Percentiles rank a stretch among this genome's conserved stretches.
Evolutionary conservation across 2,113 vertebrate species (phyloP).

Genomic region (Hassar affinis): DNA sequence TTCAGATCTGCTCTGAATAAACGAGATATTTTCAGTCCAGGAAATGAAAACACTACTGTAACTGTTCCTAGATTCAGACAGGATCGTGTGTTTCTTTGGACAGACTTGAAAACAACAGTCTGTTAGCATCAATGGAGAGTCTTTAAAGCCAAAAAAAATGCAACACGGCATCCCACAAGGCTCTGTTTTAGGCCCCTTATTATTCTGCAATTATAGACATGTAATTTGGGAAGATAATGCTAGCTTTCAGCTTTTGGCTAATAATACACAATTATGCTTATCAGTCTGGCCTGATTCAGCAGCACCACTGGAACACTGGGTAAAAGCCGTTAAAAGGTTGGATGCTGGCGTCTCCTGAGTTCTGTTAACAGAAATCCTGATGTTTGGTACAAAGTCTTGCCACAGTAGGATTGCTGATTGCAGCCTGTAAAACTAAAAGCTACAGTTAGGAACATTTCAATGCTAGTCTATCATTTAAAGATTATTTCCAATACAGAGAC

Average conservation of each 20-base stretch:
- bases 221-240: not conserved
- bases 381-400: not conserved
- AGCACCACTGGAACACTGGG: not conserved
- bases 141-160: not conserved
- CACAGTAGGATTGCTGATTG: not conserved
- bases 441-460: not conserved
- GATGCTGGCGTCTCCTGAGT: not conserved
- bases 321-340: not conserved
- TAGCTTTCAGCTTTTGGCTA: not conserved
- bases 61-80: not conserved
- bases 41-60: slow-evolving; percentile 12
- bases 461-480: not conserved
- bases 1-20: slow-evolving; percentile 30
- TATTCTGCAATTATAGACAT: not conserved
- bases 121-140: not conserved
- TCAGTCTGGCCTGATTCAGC: not conserved
- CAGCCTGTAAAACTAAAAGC: not conserved
- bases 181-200: not conserved
- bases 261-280: slow-evolving; percentile 14
- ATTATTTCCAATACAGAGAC: not conserved
- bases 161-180: not conserved
- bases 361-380: not conserved
- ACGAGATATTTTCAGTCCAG: not conserved
- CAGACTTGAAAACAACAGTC: not conserved
- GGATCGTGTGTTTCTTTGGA: not conserved